A percentile compares a stretch with the other conserved stretches of the same genome.
Evolutionary conservation across 2,888 invertebrate species (phyloP).

Genomic region (Sesamia inferens): DNA sequence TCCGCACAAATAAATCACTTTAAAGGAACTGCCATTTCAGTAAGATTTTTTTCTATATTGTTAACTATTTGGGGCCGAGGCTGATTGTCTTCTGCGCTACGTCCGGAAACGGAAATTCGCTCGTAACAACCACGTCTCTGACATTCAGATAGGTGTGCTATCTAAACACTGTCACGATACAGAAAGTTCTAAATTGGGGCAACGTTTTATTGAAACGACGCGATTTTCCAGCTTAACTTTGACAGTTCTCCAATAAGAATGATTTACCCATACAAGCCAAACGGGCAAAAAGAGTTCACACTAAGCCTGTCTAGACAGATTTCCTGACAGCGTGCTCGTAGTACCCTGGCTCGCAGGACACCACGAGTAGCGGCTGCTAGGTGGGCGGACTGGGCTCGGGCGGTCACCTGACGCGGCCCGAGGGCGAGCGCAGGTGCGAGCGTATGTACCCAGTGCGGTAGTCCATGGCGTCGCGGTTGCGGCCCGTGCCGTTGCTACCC

Average conservation of each 20-base stretch:
- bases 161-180: not conserved
- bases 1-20: conserved; percentile 34
- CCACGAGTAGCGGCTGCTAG: conserved; percentile 56
- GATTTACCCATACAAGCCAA: conserved; percentile 31
- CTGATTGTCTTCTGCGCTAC: not conserved
- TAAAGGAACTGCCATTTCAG: conserved; percentile 8
- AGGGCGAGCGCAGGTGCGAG: conserved; percentile 97
- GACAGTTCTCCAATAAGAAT: conserved; percentile 34
- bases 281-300: conserved; percentile 48
- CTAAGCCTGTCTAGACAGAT: conserved; percentile 48
- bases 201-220: not conserved
- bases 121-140: not conserved
- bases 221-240: not conserved
- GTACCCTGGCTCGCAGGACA: conserved; percentile 46
- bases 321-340: conserved; percentile 56
- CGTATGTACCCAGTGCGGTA: conserved; percentile 97
- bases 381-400: conserved; percentile 61
- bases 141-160: not conserved
- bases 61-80: not conserved
- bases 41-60: not conserved
- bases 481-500: conserved; percentile 83
- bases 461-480: conserved; percentile 93
- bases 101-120: not conserved
- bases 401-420: conserved; percentile 98
- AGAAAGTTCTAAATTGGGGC: not conserved